Evolutionary conservation across 64 coral and sea anemone genomes (phyloP).

Genomic region (Exaiptasia diaphana): DNA sequence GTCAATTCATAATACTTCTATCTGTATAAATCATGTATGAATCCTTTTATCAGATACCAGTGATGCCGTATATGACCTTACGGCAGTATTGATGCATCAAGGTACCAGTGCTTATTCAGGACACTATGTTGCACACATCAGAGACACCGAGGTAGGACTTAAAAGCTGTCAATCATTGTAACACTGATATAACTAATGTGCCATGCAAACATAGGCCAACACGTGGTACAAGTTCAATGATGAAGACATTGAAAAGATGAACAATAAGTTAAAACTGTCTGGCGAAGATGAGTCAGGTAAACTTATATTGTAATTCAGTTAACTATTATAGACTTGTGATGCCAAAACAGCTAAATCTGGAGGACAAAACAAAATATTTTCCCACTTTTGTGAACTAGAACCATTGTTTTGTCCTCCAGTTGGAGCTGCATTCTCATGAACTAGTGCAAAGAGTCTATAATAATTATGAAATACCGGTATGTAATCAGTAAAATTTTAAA

Average conservation of each 20-base stretch:
- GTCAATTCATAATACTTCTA: too few relatives aligned
- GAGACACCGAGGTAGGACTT: slow-evolving; percentile 74
- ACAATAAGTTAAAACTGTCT: slow-evolving; percentile 88
- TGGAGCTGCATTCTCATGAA: too few relatives aligned
- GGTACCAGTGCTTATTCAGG: slow-evolving; percentile 95
- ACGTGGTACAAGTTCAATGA: slow-evolving; percentile 98
- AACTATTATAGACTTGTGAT: background rate
- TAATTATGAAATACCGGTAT: too few relatives aligned
- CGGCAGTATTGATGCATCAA: slow-evolving; percentile 90
- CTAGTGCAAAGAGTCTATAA: too few relatives aligned
- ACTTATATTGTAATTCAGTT: too few relatives aligned
- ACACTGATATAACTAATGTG: too few relatives aligned
- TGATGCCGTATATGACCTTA: slow-evolving; percentile 61
- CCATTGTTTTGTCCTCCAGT: too few relatives aligned
- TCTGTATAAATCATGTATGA: too few relatives aligned
- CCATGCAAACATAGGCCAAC: slow-evolving; percentile 33
- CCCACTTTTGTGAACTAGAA: too few relatives aligned
- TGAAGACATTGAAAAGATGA: slow-evolving; percentile 94
- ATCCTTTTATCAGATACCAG: background rate
- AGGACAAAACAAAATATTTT: too few relatives aligned
- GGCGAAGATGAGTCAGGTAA: slow-evolving; percentile 77
- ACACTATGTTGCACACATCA: slow-evolving; percentile 95
- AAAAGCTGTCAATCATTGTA: background rate
- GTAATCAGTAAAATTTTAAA: too few relatives aligned
- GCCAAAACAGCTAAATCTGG: too few relatives aligned